Evolutionary conservation across 2,113 vertebrate genomes (phyloP).

Genomic region (Pipra filicauda): DNA sequence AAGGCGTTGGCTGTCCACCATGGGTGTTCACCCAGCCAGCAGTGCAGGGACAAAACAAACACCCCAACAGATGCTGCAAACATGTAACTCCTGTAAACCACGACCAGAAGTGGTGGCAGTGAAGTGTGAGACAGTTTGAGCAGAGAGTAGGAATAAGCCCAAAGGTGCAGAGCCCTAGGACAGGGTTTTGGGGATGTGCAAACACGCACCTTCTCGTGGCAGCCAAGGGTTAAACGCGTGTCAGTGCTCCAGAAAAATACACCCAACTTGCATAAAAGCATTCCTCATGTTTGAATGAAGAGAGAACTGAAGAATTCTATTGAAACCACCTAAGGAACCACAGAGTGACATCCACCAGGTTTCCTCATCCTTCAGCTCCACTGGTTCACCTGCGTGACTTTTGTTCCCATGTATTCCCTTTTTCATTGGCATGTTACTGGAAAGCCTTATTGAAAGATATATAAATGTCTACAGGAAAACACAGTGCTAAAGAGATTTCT

Average conservation of each 20-base stretch:
- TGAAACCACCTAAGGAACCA: neutral
- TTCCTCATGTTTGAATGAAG: rapidly evolving
- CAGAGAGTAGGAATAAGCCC: neutral
- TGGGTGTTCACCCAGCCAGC: neutral
- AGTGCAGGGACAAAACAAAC: neutral
- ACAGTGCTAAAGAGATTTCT: neutral
- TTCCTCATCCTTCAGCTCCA: neutral
- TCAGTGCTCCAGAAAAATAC: neutral
- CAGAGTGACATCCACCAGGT: rapidly evolving
- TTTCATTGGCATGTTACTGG: neutral
- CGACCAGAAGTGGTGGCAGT: neutral
- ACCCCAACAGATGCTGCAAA: neutral
- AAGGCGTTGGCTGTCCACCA: rapidly evolving
- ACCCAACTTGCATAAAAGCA: neutral
- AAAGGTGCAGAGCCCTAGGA: neutral
- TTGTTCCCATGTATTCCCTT: neutral
- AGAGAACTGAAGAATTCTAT: neutral
- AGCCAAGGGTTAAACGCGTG: rapidly evolving
- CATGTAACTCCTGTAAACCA: rapidly evolving
- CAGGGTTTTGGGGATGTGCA: rapidly evolving
- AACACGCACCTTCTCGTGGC: neutral
- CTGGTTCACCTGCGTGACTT: neutral
- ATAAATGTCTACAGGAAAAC: neutral
- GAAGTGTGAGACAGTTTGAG: neutral
- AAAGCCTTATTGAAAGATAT: neutral